Percentiles rank a stretch among this genome's conserved stretches.
Evolutionary conservation across 2,888 invertebrate species (phyloP).

Genomic region (Gari tellinella): DNA sequence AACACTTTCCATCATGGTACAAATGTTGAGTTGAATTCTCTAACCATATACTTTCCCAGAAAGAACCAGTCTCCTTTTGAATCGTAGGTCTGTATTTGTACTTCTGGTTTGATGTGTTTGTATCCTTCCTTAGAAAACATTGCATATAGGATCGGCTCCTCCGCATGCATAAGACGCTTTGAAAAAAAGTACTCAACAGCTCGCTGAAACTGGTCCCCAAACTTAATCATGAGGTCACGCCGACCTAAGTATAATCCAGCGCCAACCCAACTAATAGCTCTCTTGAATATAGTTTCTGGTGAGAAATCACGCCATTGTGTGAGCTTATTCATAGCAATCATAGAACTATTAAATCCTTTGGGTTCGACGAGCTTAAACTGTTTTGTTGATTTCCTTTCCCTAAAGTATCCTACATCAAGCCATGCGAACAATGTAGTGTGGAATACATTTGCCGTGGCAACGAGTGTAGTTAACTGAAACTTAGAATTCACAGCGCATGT

Average conservation of each 20-base stretch:
- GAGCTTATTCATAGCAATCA: constrained; percentile 36
- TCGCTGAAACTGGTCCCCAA: constrained; percentile 33
- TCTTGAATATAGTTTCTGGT: constrained; percentile 44
- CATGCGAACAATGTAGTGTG: constrained; percentile 61
- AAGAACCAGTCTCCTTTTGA: constrained; percentile 44
- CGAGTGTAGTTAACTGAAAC: constrained; percentile 55
- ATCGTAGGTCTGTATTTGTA: constrained; percentile 43
- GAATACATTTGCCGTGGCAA: constrained; percentile 53
- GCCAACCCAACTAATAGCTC: constrained; percentile 58
- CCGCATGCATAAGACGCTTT: constrained; percentile 40
- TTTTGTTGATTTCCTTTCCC: constrained; percentile 25
- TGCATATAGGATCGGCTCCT: constrained; percentile 51
- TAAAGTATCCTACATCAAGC: constrained; percentile 72
- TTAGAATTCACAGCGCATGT: constrained; percentile 68
- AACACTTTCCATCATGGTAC: no score
- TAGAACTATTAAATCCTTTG: constrained; percentile 24
- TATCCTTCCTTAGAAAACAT: constrained; percentile 39
- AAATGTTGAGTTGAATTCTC: not conserved
- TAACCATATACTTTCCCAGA: constrained; percentile 34
- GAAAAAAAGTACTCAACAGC: constrained; percentile 43
- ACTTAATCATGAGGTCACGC: constrained; percentile 23
- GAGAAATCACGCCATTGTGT: constrained; percentile 4
- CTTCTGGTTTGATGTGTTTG: constrained; percentile 25
- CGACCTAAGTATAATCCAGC: constrained; percentile 53
- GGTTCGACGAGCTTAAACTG: constrained; percentile 47